Evolutionary conservation across 2,888 invertebrate genomes (phyloP), one percentile per base, ranked within the genome.

Genomic region (Trachelus stipa): DNA sequence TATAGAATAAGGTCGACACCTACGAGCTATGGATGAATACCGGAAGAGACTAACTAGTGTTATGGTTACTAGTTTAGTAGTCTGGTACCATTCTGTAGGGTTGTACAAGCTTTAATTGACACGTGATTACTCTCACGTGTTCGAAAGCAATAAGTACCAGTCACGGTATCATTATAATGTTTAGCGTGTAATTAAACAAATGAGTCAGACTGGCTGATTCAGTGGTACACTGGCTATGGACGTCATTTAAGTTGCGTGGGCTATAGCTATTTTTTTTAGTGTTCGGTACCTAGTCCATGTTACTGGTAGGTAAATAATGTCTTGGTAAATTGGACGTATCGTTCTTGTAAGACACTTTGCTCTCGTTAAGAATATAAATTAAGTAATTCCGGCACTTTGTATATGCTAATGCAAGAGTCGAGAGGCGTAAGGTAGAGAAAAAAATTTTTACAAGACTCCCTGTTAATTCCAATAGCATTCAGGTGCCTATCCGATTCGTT

Each of bases 361-460:
- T 78, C 81, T 76, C 69, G 79, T 79, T 84, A 86, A 85, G 82
- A 82, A 84, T 83, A 80, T 82, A 82, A 86, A 84, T 86, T 83
- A 79, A 80, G 85, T 76, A 74, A 84, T 83, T 83, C 80, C 77
- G 73, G 80, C 83, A 83, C 77, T 81, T 81, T 76, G 78, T 69
- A 81, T 80, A 79, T 71, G 71, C 31, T 71, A 34, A 31, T 71
- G 12, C 71, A 34, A 71, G 71, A 71, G 34, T 23, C 56, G 9
- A 56, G 71, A 0, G 31, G 9, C 23, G 71, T 9, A 71, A 12
- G 71, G 71, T 34, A 56, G 9, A 56, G 56, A 9, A 23, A 23
- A 9, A 3, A 2, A 2, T 9, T 56, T 1, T 6, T 56, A 56
- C 56, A 56, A 56, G 56, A 56, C 23, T 56, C 23, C 56, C 56